These are phyloP conservation scores for Megaceryle torquata DNA, from an alignment of 2,113 vertebrate species.

Conservation along the genomic window DNA sequence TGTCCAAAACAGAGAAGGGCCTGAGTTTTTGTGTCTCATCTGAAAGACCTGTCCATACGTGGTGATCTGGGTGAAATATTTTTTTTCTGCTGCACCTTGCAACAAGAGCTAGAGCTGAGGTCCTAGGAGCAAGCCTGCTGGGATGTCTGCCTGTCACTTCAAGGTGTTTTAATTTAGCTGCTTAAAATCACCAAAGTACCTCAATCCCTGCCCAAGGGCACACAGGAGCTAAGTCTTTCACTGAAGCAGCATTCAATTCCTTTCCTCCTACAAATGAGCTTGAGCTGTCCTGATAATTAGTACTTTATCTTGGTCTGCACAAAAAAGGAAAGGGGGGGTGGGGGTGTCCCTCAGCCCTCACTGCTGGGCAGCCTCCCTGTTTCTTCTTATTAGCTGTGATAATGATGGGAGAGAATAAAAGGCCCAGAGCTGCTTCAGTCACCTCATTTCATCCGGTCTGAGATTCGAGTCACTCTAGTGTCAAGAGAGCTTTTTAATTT, in stretches of 20 bases:
- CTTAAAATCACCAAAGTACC: slow-evolving; percentile 37
- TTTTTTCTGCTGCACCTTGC: neutral
- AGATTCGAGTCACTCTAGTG: slow-evolving; percentile 49
- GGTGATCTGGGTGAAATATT: neutral
- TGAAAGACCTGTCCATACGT: neutral
- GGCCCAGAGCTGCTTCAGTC: slow-evolving; percentile 60
- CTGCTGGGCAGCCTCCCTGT: slow-evolving; percentile 23
- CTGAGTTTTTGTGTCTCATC: neutral
- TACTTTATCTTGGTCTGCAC: slow-evolving; percentile 57
- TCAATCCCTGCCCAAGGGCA: slow-evolving; percentile 52
- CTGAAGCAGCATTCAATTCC: slow-evolving; percentile 58
- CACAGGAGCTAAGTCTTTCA: slow-evolving; percentile 36
- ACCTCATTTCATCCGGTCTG: slow-evolving; percentile 62
- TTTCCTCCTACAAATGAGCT: slow-evolving; percentile 65
- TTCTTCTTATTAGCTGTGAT: slow-evolving; percentile 57
- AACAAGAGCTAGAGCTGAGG: neutral
- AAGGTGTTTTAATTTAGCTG: slow-evolving; percentile 52
- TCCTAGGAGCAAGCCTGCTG: neutral
- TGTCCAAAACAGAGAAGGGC: neutral
- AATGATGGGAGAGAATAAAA: slow-evolving; percentile 65
- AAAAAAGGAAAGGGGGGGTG: neutral
- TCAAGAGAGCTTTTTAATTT: slow-evolving; percentile 68
- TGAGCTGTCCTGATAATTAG: slow-evolving; percentile 71
- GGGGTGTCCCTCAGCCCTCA: neutral
- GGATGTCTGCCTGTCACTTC: slow-evolving; percentile 11